Percentiles rank a stretch among this genome's conserved stretches.
phyloP scores from a whole-genome alignment of 53 echinoderm and acorn worm species.

The Temnopleurus reevesii region DNA sequence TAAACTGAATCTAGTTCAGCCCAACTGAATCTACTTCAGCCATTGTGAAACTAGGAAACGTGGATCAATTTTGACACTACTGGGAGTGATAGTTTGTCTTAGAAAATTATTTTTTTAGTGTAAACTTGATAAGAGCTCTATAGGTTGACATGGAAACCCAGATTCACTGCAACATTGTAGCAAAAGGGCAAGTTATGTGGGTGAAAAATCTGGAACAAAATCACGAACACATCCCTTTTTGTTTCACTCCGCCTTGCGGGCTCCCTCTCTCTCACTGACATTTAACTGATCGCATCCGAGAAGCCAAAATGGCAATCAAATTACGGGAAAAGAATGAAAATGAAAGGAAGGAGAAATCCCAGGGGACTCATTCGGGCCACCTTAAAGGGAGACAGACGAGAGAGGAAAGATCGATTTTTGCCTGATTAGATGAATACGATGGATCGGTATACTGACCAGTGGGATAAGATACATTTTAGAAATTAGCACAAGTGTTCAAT shows the following conservation, averaged over 20 bases:
- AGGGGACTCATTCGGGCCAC: neutral
- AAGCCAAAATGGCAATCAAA: constrained; percentile 23
- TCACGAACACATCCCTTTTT: neutral
- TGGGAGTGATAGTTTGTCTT: too few relatives aligned
- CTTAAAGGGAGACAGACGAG: neutral
- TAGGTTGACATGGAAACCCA: too few relatives aligned
- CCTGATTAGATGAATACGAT: neutral
- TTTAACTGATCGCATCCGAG: neutral
- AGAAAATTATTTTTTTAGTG: too few relatives aligned
- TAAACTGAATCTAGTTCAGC: too few relatives aligned
- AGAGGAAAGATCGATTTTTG: neutral
- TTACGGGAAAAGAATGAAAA: constrained; percentile 18
- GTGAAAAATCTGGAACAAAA: constrained; percentile 11
- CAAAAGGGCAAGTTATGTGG: too few relatives aligned
- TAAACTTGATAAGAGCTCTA: too few relatives aligned
- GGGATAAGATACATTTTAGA: neutral
- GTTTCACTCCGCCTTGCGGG: neutral
- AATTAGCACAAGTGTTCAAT: neutral
- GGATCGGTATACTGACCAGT: too few relatives aligned
- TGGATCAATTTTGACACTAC: too few relatives aligned
- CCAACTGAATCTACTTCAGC: too few relatives aligned
- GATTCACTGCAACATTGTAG: too few relatives aligned
- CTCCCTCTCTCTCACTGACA: neutral
- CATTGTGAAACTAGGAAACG: too few relatives aligned
- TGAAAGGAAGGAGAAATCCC: neutral